Base-by-base conservation (phyloP, 2,888 invertebrate species). In the Nymphalis c-album region DNA sequence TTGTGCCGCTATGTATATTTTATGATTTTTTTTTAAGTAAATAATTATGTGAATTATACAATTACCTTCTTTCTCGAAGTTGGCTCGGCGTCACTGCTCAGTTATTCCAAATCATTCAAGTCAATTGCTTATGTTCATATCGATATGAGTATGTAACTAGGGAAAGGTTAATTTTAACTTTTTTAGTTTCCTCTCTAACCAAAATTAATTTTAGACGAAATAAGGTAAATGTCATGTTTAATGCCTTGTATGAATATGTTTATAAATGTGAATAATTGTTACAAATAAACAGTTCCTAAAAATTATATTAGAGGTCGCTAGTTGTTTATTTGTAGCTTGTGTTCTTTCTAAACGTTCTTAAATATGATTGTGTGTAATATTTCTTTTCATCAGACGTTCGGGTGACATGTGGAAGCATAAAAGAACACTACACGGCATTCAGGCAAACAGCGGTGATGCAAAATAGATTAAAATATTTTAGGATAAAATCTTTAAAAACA, bases 341-440 rank as follows among this genome's bases (percentile, higher is more conserved):
- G 8, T 20, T 50, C 35, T 40, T 58, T 63, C 31, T n/a, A 18
- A 26, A 35, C n/a, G 48, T 45, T 40, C 50, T 16, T 40, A 40
- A 13, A 40, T 40, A 13, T 26, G 18, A 51, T 18, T 48, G 2
- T 40, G 4, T 22, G 17, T 5, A 50, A 60, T 46, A 17, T 22
- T 51, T 50, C 8, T 53, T 60, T 60, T 60, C 45, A 50, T 50
- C 35, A 92, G 92, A 73, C 87, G 91, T 58, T 91, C 91, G 17
- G 91, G 91, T 5, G 92, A 92, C 60, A 91, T 91, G 92, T 91
- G 91, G 91, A 92, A 92, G 68, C 92, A 92, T 71, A 91, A 91
- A 75, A 80, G 91, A 72, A 92, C 91, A 16, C 80, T 91, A 6
- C 91, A 92, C 55, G 90, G 90, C 2, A 82, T 87, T 5, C 86